Base-by-base conservation (phyloP, 1,140 invertebrate genomes). In the Leptinotarsa lineolata region DNA sequence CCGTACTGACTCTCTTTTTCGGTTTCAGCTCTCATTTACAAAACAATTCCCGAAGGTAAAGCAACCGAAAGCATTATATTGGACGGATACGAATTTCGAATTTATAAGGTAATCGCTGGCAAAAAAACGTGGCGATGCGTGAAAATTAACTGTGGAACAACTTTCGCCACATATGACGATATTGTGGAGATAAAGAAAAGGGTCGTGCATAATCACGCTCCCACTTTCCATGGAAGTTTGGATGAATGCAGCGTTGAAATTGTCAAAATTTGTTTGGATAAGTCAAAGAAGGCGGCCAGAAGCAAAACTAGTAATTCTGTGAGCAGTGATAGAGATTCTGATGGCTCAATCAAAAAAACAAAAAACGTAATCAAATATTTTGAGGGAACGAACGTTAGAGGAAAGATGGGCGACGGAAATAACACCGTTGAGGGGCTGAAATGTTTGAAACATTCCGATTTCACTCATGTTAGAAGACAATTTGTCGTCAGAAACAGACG, bases 101-200 rank as follows among this genome's bases (percentile, higher is more conserved):
- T 66, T 13, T 48, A 66, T 16, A 70, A 67, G 22, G 22, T 66
- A 66, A 22, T 11, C 11, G 39, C 12, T 15, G 44, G 45, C 8
- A 68, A 68, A 44, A 65, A 39, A 4, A 54, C 48, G 16, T 76
- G 75, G 75, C 68, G 72, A 21, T 76, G 75, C 30, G 54, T 44
- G n/a, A 24, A 5, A 45, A 16, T 12, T 22, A 30, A 24, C 11
- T 67, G 65, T 67, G 5, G 15, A 24, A 24, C 65, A 12, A 67
- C 4, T 21, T 67, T 67, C 30, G n/a, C 18, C 30, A 45, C 22
- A 6, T n/a, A 39, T 24, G 65, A 67, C 16, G 11, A 45, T 20
- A 2, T 30, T 44, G n/a, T 67, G 15, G 22, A 67, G 5, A 66
- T 46, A 59, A 54, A 20, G 44, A 65, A 39, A 73, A 60, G 20